These are phyloP conservation scores for Ditula angustiorana DNA, from an alignment of 2,888 invertebrate genomes.

Conservation along the genomic window DNA sequence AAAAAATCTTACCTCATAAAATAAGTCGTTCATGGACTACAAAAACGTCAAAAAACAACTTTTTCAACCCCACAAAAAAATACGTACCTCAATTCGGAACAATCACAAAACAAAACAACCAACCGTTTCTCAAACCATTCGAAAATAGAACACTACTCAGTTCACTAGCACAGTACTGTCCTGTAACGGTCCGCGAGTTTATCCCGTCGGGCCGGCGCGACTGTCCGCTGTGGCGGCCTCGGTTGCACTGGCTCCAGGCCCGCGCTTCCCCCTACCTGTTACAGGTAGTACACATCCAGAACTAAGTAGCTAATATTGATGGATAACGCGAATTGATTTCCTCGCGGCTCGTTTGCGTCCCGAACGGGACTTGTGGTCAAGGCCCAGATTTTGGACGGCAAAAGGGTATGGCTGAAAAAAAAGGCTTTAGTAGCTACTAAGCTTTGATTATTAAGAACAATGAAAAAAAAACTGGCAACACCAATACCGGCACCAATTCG, in stretches of 20 bases:
- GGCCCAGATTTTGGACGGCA: constrained; percentile 1
- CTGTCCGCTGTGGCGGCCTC: constrained; percentile 61
- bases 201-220: constrained; percentile 55
- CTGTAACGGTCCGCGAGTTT: background rate
- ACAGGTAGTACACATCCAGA: constrained; percentile 77
- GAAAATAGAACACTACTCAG: constrained; percentile 29
- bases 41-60: background rate
- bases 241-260: constrained; percentile 70
- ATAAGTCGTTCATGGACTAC: too few relatives aligned
- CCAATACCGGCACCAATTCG: too few relatives aligned
- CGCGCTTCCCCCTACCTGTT: constrained; percentile 73
- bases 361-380: constrained; percentile 30
- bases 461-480: too few relatives aligned
- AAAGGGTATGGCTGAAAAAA: too few relatives aligned
- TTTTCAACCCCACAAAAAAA: background rate
- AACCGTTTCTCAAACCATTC: constrained; percentile 27
- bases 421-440: too few relatives aligned
- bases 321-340: constrained; percentile 79
- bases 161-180: constrained; percentile 27
- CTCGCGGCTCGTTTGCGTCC: constrained; percentile 45
- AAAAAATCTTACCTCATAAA: too few relatives aligned
- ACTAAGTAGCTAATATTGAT: constrained; percentile 81
- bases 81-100: constrained; percentile 11
- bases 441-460: too few relatives aligned
- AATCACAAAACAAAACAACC: constrained; percentile 20